Evolutionary conservation across 2,888 invertebrate species (phyloP).

Genomic region (Drosophila quinaria): DNA sequence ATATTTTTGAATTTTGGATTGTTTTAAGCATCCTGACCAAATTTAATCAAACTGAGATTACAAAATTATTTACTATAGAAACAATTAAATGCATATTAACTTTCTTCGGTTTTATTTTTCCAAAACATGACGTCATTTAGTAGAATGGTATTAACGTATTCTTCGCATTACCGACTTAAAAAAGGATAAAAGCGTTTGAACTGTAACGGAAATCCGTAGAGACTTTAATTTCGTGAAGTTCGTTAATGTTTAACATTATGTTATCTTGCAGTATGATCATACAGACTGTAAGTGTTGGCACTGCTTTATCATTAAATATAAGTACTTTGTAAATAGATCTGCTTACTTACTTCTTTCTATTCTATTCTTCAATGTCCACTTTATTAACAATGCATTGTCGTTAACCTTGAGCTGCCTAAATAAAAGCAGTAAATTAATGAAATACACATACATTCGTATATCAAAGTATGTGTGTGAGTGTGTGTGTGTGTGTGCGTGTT

Average conservation of each 20-base stretch:
- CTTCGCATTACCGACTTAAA: no score
- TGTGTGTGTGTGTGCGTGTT: neutral
- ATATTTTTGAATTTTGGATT: no score
- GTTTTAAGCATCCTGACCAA: no score
- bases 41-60: no score
- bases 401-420: slow-evolving; percentile 21
- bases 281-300: neutral
- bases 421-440: slow-evolving; percentile 31
- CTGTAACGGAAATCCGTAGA: no score
- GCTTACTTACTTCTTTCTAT: neutral
- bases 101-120: no score
- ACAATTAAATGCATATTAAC: no score
- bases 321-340: neutral
- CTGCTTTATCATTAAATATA: neutral
- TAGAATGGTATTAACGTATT: no score
- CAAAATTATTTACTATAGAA: no score
- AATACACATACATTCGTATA: slow-evolving; percentile 3
- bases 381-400: slow-evolving; percentile 9
- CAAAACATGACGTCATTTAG: no score
- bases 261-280: neutral
- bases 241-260: neutral
- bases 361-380: neutral
- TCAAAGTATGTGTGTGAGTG: neutral
- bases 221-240: no score
- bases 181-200: no score